These are phyloP conservation scores for Bedellia somnulentella DNA, from an alignment of 2,888 invertebrate genomes.

Conservation along the genomic window DNA sequence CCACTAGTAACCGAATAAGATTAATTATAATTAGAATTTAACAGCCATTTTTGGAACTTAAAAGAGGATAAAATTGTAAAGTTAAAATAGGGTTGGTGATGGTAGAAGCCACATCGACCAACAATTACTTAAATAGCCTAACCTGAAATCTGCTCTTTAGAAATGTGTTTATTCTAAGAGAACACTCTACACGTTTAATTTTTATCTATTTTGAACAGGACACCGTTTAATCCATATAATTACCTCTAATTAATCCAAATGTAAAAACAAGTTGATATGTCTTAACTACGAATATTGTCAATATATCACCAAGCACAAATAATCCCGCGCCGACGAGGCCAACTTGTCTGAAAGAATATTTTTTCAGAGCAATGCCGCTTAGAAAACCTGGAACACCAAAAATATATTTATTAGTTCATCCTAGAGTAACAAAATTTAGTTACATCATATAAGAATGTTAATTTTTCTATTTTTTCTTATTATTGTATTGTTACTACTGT, in stretches of 20 bases:
- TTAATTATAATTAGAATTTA: too few relatives aligned
- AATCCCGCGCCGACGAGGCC: constrained; percentile 67
- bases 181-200: too few relatives aligned
- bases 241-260: constrained; percentile 67
- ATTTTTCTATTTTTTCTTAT: background rate
- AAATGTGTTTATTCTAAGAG: too few relatives aligned
- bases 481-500: background rate
- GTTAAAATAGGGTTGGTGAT: too few relatives aligned
- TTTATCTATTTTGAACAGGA: too few relatives aligned
- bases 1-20: too few relatives aligned
- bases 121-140: too few relatives aligned
- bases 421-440: background rate
- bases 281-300: constrained; percentile 64
- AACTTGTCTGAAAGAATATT: constrained; percentile 66
- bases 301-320: constrained; percentile 64
- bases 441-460: background rate
- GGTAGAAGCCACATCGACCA: too few relatives aligned
- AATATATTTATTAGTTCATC: background rate
- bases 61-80: too few relatives aligned
- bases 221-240: too few relatives aligned
- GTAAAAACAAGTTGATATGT: constrained; percentile 66
- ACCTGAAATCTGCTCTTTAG: too few relatives aligned
- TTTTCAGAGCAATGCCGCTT: constrained; percentile 67
- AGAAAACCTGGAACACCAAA: constrained; percentile 59
- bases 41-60: too few relatives aligned